A percentile compares a stretch with the other conserved stretches of the same genome.
Conservation (phyloP, 2,888 invertebrate species). For the Boloria euphrosyne region DNA sequence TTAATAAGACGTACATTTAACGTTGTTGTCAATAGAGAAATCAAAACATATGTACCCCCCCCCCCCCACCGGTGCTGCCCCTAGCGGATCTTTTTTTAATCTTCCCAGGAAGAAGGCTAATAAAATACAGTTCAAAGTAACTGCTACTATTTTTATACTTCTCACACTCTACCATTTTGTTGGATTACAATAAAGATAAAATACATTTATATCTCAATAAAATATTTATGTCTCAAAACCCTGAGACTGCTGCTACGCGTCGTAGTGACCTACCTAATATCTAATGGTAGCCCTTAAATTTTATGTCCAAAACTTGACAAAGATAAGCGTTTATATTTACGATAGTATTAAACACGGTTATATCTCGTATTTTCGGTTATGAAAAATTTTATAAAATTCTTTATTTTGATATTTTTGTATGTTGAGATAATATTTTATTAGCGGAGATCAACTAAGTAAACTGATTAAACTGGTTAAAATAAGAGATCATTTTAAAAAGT, state of each 20-base stretch:
- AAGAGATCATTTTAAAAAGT: no score
- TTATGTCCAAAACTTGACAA: constrained; percentile 40
- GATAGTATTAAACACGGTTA: constrained; percentile 35
- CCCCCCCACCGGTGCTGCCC: no score
- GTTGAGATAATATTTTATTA: neutral
- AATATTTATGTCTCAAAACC: constrained; percentile 34
- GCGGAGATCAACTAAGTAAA: neutral
- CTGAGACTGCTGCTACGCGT: constrained; percentile 30
- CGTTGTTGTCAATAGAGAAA: no score
- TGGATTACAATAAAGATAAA: neutral
- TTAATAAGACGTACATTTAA: no score
- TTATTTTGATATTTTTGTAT: neutral
- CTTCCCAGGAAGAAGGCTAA: no score
- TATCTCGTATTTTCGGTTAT: constrained; percentile 17
- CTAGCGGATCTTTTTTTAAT: no score
- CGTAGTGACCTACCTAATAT: constrained; percentile 39
- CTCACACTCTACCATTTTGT: neutral
- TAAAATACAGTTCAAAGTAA: no score
- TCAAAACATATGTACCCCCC: no score
- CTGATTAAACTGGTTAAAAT: neutral
- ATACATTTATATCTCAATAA: constrained; percentile 31
- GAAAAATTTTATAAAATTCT: constrained; percentile 10
- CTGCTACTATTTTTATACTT: neutral
- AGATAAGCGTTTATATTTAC: constrained; percentile 44
- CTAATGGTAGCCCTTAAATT: constrained; percentile 42